These are phyloP conservation scores for Lordiphosa collinella DNA, from an alignment of 1,140 invertebrate genomes.

Conservation along the genomic window DNA sequence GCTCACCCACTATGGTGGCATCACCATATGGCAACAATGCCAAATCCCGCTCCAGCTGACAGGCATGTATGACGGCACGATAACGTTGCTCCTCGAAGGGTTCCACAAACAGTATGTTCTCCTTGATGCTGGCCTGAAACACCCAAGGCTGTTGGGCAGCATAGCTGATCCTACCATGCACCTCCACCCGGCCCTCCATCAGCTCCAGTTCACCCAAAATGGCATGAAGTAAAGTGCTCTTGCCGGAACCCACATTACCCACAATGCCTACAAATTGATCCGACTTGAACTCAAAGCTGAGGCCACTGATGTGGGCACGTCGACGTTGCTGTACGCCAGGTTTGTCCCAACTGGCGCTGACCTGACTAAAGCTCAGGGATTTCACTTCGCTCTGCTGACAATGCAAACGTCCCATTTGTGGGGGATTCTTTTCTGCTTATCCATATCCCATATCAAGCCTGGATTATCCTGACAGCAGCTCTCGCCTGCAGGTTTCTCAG, in stretches of 20 bases:
- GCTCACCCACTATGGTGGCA: slow-evolving; percentile 89
- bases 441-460: slow-evolving; percentile 22
- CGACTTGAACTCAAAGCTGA: slow-evolving; percentile 79
- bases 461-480: slow-evolving; percentile 42
- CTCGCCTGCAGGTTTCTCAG: slow-evolving; percentile 35
- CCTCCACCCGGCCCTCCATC: slow-evolving; percentile 81
- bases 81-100: slow-evolving; percentile 83
- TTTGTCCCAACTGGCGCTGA: slow-evolving; percentile 79
- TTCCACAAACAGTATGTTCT: slow-evolving; percentile 91
- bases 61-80: slow-evolving; percentile 82
- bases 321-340: slow-evolving; percentile 23
- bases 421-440: slow-evolving; percentile 16
- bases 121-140: slow-evolving; percentile 82
- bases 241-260: slow-evolving; percentile 90
- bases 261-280: slow-evolving; percentile 84
- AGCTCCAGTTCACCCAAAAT: slow-evolving; percentile 87
- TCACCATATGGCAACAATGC: slow-evolving; percentile 84
- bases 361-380: slow-evolving; percentile 55
- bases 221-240: slow-evolving; percentile 85
- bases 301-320: slow-evolving; percentile 80
- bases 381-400: slow-evolving; percentile 64
- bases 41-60: slow-evolving; percentile 83
- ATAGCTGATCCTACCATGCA: slow-evolving; percentile 87
- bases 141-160: slow-evolving; percentile 89
- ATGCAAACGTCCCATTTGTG: slow-evolving; percentile 30